Evolutionary conservation across 2,888 invertebrate species (phyloP).

Genomic region (Bembecia ichneumoniformis): DNA sequence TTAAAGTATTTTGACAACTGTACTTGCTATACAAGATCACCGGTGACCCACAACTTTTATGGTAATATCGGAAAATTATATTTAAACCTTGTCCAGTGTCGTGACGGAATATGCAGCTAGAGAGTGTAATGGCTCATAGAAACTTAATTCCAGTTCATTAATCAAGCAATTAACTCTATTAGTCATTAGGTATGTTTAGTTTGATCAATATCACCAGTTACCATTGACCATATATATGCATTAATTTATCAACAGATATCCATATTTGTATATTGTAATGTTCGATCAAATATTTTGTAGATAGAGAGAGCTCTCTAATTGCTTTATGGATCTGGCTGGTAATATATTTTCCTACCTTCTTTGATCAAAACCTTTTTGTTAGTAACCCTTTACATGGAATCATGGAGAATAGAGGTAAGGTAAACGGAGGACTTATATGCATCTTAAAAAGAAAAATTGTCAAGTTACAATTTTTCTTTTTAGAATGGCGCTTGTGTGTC

Average conservation of each 20-base stretch:
- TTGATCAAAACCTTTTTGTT: too few relatives aligned
- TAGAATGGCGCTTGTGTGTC: too few relatives aligned
- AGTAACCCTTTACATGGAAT: too few relatives aligned
- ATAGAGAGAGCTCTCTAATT: too few relatives aligned
- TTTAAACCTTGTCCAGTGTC: not conserved
- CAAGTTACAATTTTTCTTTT: too few relatives aligned
- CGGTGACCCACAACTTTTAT: conserved; percentile 4
- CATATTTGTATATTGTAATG: too few relatives aligned
- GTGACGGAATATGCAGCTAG: not conserved
- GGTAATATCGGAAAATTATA: conserved; percentile 3
- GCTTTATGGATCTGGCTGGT: too few relatives aligned
- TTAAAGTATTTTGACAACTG: not conserved
- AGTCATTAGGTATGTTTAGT: not conserved
- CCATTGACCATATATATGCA: not conserved
- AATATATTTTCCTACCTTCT: too few relatives aligned
- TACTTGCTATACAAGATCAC: not conserved
- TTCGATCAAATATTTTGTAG: too few relatives aligned
- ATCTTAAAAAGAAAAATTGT: too few relatives aligned
- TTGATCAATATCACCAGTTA: not conserved
- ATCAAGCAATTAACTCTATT: conserved; percentile 7
- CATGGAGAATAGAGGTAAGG: too few relatives aligned
- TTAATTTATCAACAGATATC: not conserved
- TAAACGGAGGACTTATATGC: too few relatives aligned
- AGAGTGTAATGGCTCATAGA: conserved; percentile 14
- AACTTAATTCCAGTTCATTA: conserved; percentile 21